Base-by-base conservation (phyloP, 2,113 vertebrate species). In the Arenaria interpres region DNA sequence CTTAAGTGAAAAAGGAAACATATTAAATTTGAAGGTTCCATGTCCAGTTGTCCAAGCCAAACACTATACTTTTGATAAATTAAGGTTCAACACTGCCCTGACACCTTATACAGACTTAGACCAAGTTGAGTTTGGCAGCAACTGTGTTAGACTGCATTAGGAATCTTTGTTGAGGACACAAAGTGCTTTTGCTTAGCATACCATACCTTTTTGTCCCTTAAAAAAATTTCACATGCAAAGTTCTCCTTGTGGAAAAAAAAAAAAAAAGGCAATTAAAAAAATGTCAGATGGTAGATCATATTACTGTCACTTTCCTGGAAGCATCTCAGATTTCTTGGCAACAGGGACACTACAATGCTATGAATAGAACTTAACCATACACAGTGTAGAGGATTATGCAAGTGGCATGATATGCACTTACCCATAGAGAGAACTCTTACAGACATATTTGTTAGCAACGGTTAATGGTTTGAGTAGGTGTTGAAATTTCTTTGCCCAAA, bases 231-330 rank as follows among this genome's bases (percentile, higher is more conserved):
- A 39, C 25, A 54, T 46, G 19, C n/a, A 80, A 83, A 51, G 32
- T 88, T 86, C 43, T 89, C 48, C 43, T 51, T 71, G 39, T 39
- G n/a, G 39, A 89, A 16, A 30, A 54, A 54, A 30, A 28, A 53
- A 21, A 33, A 41, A 23, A 48, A 25, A 77, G 45, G 12, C 27
- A 75, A 54, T 17, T 7, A 48, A 33, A 54, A 14, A 71, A 11
- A 7, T 17, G 33, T 96, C 92, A 93, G 73, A 89, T 95, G 95
- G 92, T 57, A 89, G 64, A 93, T 92, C 69, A 62, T 89, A 68
- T 59, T 85, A n/a, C 53, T 96, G 66, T 72, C 90, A 92, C 23
- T 88, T 96, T 92, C 69, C 69, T 90, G 92, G 89, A 95, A 95
- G 62, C 53, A 60, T 37, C 68, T 90, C 69, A 41, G 22, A 51